Percentiles rank a stretch among this genome's conserved stretches.
These are phyloP conservation scores for Porites rus DNA, from an alignment of 92 coral and sea anemone genomes.

Conservation along the genomic window DNA sequence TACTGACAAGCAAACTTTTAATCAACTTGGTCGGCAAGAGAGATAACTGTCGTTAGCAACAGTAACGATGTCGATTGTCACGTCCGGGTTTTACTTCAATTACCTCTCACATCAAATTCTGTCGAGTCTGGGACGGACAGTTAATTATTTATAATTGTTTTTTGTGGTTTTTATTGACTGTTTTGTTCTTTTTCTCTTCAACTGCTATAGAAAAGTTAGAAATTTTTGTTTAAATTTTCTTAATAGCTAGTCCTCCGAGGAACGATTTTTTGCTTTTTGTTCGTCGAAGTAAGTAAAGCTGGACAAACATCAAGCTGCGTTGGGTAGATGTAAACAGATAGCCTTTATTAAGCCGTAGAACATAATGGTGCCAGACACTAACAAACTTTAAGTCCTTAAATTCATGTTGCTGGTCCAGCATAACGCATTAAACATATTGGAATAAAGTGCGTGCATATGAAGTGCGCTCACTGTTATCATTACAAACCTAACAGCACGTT, in stretches of 20 bases:
- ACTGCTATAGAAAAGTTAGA: neutral
- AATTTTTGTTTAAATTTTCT: neutral
- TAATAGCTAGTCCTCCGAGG: neutral
- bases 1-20: conserved; percentile 3
- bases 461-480: neutral
- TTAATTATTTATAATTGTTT: conserved; percentile 18
- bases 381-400: no score
- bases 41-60: neutral
- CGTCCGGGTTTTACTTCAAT: neutral
- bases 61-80: neutral
- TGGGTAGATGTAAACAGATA: no score
- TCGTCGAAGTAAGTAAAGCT: neutral
- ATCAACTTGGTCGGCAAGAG: neutral
- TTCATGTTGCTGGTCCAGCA: neutral
- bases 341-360: no score
- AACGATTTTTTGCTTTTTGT: neutral
- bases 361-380: no score
- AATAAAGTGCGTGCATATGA: neutral
- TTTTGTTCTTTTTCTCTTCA: neutral
- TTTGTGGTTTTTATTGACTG: neutral
- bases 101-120: neutral
- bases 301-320: neutral
- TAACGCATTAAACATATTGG: neutral
- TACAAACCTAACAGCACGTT: no score
- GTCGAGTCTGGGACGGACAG: conserved; percentile 5